These are phyloP conservation scores for Diachrysia chrysitis DNA, from an alignment of 2,888 invertebrate genomes.

Conservation along the genomic window DNA sequence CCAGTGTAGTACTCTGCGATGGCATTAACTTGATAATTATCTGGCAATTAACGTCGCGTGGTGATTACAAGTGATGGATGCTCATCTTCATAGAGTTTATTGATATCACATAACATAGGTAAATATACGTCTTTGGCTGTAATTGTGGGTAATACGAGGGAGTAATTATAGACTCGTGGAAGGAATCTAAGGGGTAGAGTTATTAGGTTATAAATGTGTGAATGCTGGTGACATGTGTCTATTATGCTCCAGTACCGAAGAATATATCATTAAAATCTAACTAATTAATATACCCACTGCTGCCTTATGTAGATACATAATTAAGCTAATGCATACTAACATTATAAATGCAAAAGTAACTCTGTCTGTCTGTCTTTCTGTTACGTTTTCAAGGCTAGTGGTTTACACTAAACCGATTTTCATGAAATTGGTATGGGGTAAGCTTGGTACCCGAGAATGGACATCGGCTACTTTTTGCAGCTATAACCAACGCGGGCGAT, in stretches of 20 bases:
- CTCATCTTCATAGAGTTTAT: slow-evolving; percentile 58
- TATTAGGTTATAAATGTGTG: slow-evolving; percentile 50
- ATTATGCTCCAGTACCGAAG: not conserved
- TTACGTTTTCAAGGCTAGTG: no score
- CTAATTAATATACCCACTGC: not conserved
- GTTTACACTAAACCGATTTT: no score
- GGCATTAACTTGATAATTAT: slow-evolving; percentile 52
- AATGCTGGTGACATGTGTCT: slow-evolving; percentile 20
- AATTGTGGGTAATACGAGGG: not conserved
- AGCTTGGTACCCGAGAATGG: no score
- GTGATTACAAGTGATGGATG: slow-evolving; percentile 59
- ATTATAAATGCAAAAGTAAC: no score
- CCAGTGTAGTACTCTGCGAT: slow-evolving; percentile 20
- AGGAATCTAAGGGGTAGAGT: slow-evolving; percentile 49
- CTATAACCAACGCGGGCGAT: no score
- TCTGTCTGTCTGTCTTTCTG: no score
- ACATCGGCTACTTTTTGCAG: no score
- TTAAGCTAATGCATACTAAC: not conserved
- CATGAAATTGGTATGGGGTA: no score
- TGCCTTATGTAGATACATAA: not conserved
- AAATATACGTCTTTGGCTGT: slow-evolving; percentile 25
- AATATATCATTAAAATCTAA: not conserved
- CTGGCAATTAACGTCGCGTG: slow-evolving; percentile 64
- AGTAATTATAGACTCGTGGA: slow-evolving; percentile 65
- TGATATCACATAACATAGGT: slow-evolving; percentile 41